phyloP scores from a whole-genome alignment of 2,797 vertebrate species.

The Pseudochromis fuscus region DNA sequence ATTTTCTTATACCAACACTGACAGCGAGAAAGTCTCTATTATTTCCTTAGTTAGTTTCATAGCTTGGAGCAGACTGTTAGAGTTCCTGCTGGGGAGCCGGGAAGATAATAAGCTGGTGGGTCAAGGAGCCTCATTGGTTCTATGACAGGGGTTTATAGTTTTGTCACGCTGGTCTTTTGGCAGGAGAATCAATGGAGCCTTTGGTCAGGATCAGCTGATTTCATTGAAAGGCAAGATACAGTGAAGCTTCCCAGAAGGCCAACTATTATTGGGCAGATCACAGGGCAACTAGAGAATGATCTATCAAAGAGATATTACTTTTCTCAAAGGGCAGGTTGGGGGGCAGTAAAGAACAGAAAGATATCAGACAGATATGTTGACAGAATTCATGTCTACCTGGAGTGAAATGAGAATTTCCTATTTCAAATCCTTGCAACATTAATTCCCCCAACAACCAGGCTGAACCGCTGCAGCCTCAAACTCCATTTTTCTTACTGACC shows the following conservation, averaged over 20 bases:
- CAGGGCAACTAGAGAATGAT: slow-evolving; percentile 22
- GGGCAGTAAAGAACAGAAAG: neutral
- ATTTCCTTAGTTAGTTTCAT: slow-evolving; percentile 41
- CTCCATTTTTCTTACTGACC: slow-evolving; percentile 14
- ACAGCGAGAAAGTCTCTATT: slow-evolving; percentile 46
- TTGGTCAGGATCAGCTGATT: slow-evolving; percentile 67
- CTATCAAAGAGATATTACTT: slow-evolving; percentile 9
- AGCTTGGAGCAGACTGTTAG: slow-evolving; percentile 36
- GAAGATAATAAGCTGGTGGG: slow-evolving; percentile 41
- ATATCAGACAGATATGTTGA: slow-evolving; percentile 8
- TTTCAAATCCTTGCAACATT: neutral
- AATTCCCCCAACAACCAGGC: neutral
- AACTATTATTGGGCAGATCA: slow-evolving; percentile 35
- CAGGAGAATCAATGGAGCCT: slow-evolving; percentile 53
- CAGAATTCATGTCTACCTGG: neutral
- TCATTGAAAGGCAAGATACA: slow-evolving; percentile 43
- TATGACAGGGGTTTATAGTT: slow-evolving; percentile 50
- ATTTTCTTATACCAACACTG: slow-evolving; percentile 54
- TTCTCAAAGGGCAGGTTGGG: neutral
- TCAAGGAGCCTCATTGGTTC: slow-evolving; percentile 45
- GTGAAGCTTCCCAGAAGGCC: slow-evolving; percentile 31
- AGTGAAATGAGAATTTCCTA: neutral
- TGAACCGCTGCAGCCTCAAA: neutral
- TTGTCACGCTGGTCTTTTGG: slow-evolving; percentile 57
- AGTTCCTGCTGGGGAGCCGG: slow-evolving; percentile 27